Percentiles rank a stretch among this genome's conserved stretches.
These are phyloP conservation scores for Augiades crinisus DNA, from an alignment of 2,888 invertebrate species.

Conservation along the genomic window DNA sequence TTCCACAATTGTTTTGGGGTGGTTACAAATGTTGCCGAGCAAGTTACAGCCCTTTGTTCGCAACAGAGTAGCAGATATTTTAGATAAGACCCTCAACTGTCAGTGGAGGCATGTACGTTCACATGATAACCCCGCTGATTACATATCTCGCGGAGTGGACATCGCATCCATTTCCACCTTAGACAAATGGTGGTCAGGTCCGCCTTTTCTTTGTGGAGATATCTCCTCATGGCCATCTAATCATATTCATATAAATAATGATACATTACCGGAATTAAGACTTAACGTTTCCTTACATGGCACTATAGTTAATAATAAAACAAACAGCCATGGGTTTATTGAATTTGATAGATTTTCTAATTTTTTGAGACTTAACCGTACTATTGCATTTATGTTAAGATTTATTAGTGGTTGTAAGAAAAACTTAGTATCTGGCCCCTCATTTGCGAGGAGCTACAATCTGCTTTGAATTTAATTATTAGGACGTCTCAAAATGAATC, in stretches of 20 bases:
- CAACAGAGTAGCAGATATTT: conserved; percentile 37
- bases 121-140: conserved; percentile 30
- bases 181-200: conserved; percentile 28
- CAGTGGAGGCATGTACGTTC: conserved; percentile 37
- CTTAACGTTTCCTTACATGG: background rate
- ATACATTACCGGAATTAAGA: conserved; percentile 3
- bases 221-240: conserved; percentile 16
- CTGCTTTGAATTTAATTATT: conserved; percentile 28
- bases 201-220: conserved; percentile 13
- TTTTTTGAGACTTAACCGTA: conserved; percentile 20
- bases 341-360: conserved; percentile 30
- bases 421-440: background rate
- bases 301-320: background rate
- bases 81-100: conserved; percentile 31
- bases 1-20: conserved; percentile 39
- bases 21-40: conserved; percentile 33
- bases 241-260: background rate
- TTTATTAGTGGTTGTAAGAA: conserved; percentile 29
- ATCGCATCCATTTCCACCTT: background rate
- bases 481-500: conserved; percentile 30
- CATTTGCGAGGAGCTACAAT: conserved; percentile 13
- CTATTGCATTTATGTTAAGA: conserved; percentile 29
- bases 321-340: conserved; percentile 1
- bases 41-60: conserved; percentile 38
- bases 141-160: conserved; percentile 28